Base-by-base conservation (phyloP, 2,113 vertebrate genomes). In the Zosterops japonicus region DNA sequence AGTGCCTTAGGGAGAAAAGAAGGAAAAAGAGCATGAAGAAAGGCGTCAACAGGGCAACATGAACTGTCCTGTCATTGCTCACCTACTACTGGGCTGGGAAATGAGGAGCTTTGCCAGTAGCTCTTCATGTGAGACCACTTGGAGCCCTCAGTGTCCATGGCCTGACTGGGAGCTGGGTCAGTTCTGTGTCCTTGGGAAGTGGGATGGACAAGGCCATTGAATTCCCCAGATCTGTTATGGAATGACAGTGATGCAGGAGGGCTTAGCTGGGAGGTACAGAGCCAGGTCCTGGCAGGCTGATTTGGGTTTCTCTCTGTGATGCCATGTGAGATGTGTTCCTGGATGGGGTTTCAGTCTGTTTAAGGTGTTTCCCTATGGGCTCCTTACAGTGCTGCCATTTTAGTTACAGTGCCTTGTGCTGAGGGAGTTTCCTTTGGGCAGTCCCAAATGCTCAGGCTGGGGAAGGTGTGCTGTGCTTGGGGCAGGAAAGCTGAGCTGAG, bases 121-220 rank as follows among this genome's bases (percentile, higher is more conserved):
- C 53, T 86, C 47, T 82, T 82, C 12, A 4, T n/a, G 3, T 23
- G 39, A 55, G 71, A 52, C 33, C 23, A 4, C 61, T 52, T 9
- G 21, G 21, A 50, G 55, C 12, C n/a, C 42, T 47, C 10, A 15
- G 29, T 70, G 60, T 24, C 15, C 27, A 0, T 5, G 17, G 50
- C 35, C 24, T 31, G 17, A 23, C 39, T 46, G 55, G 35, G 53
- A 0, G 0, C 33, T 0, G 0, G 14, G 33, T 27, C 64, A 84
- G 29, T 42, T 83, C 24, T 1, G 0, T 39, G 16, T 71, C 28
- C 46, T 52, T 77, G 36, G 36, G 41, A 61, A 46, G 22, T 33
- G n/a, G 6, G 31, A 9, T 60, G 59, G n/a, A 39, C 18, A 23
- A 33, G 36, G 49, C 56, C 1, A 6, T 15, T 41, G 39, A 17